Conservation (phyloP, 2,797 vertebrate species). For the Sparidentex hasta region DNA sequence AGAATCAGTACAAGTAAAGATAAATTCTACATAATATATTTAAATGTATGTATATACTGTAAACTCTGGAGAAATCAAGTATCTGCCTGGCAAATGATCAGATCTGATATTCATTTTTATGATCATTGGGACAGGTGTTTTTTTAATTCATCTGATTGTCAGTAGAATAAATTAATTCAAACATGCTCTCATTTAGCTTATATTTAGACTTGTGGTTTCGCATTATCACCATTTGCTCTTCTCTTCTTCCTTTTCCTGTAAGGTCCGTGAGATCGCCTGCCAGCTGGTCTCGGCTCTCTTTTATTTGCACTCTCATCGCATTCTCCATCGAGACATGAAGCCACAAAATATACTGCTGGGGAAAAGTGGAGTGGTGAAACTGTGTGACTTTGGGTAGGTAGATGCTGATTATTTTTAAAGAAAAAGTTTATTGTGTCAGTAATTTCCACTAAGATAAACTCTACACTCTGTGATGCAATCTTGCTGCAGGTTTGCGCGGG, state of each 20-base stretch:
- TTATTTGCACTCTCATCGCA: slow-evolving; percentile 97
- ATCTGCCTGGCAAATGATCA: no score
- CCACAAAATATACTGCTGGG: slow-evolving; percentile 97
- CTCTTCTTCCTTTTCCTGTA: slow-evolving; percentile 1
- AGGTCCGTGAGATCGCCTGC: slow-evolving; percentile 93
- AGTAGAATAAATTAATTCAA: no score
- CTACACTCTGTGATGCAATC: background rate
- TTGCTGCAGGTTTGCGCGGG: slow-evolving; percentile 92
- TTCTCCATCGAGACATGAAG: slow-evolving; percentile 98
- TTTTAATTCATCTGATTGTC: no score
- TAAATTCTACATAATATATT: no score
- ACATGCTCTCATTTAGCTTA: no score
- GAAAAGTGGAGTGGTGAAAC: slow-evolving; percentile 93
- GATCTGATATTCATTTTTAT: no score
- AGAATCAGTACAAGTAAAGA: no score
- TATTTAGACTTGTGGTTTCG: background rate
- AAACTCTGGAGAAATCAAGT: no score
- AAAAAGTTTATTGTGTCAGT: background rate
- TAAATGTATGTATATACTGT: no score
- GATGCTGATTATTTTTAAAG: background rate
- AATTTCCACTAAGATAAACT: background rate
- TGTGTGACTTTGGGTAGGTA: slow-evolving; percentile 97
- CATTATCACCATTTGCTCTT: background rate
- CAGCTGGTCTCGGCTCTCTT: slow-evolving; percentile 96
- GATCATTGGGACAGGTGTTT: no score